These are phyloP conservation scores for Dasysyrphus albostriatus DNA, from an alignment of 2,888 invertebrate genomes.

Conservation along the genomic window DNA sequence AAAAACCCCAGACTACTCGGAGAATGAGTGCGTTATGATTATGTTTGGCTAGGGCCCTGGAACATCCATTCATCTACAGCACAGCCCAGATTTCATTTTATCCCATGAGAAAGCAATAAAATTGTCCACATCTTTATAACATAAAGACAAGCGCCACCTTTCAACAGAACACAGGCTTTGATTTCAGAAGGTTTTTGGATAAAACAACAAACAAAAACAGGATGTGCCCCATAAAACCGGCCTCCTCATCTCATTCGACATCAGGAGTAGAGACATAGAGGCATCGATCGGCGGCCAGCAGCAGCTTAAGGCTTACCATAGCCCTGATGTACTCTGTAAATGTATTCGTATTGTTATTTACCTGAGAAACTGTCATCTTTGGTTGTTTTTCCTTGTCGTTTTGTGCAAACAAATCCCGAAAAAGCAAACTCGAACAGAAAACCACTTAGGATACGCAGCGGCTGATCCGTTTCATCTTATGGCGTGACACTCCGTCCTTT, in stretches of 20 bases:
- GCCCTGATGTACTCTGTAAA: constrained; percentile 5
- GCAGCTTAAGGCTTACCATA: background rate
- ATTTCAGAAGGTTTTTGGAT: constrained; percentile 55
- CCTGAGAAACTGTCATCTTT: constrained; percentile 47
- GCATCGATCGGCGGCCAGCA: background rate
- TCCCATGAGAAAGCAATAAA: constrained; percentile 57
- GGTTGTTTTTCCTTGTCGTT: constrained; percentile 25
- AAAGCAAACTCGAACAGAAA: constrained; percentile 35
- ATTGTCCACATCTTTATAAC: constrained; percentile 38
- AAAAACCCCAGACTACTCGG: background rate
- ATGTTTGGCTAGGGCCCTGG: constrained; percentile 60
- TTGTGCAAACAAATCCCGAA: constrained; percentile 62
- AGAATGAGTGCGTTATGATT: constrained; percentile 59
- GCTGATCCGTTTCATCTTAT: constrained; percentile 69
- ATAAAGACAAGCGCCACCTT: constrained; percentile 57
- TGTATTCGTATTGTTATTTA: constrained; percentile 49
- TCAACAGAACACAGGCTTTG: constrained; percentile 13
- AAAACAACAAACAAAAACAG: constrained; percentile 56
- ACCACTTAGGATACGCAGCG: constrained; percentile 58
- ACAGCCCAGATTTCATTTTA: background rate
- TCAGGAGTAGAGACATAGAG: background rate
- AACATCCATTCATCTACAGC: constrained; percentile 43
- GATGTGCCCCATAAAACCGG: constrained; percentile 59
- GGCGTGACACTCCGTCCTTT: constrained; percentile 39
- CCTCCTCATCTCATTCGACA: constrained; percentile 40